phyloP scores from a whole-genome alignment of 1,140 invertebrate species.

The Polypedilum vanderplanki region DNA sequence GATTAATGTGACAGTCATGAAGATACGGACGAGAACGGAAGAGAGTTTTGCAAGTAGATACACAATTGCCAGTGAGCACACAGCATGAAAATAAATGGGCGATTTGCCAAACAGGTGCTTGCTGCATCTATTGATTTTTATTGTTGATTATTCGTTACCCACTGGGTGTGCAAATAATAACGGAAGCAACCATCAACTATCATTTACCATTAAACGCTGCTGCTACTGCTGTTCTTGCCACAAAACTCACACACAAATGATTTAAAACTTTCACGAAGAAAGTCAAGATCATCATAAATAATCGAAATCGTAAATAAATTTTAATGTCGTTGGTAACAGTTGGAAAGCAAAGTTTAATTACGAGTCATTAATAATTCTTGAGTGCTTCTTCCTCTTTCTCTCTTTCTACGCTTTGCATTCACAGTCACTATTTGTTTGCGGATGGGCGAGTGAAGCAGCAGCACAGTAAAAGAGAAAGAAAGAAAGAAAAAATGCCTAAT shows the following conservation, averaged over 20 bases:
- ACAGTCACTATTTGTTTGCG: background rate
- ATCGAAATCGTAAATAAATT: constrained; percentile 19
- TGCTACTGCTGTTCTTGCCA: no score
- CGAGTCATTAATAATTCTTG: background rate
- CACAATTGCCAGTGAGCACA: background rate
- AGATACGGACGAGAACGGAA: background rate
- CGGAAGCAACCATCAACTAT: no score
- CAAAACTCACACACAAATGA: constrained; percentile 11
- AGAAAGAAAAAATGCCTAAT: background rate
- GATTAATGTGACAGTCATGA: constrained; percentile 9
- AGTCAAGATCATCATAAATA: constrained; percentile 19
- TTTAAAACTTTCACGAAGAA: constrained; percentile 6
- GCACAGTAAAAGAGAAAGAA: background rate
- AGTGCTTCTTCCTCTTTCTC: background rate
- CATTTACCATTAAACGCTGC: no score
- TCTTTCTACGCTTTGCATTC: background rate
- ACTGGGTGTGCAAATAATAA: no score
- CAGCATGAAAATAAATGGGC: no score
- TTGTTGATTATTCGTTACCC: no score
- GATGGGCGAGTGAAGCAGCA: background rate
- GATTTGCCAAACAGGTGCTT: no score
- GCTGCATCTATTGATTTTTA: no score
- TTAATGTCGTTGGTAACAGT: constrained; percentile 12
- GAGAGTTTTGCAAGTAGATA: background rate
- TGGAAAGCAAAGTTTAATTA: constrained; percentile 18